Conservation (phyloP, 2,888 invertebrate species). For the Pomacea canaliculata region DNA sequence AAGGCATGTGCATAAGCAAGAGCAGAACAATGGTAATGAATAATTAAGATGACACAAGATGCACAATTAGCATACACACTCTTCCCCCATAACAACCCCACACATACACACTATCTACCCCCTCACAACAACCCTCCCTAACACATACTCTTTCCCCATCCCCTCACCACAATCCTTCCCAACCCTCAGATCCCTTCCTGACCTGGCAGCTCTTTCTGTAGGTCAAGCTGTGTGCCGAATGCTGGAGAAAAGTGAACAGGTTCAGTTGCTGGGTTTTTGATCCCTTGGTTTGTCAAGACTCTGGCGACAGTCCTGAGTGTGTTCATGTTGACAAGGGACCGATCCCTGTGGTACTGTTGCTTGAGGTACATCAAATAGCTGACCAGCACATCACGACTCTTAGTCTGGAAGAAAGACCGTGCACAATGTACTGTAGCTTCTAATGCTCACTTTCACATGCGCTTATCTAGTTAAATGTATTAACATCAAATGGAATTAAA, state of each 20-base stretch:
- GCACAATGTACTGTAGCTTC: not conserved
- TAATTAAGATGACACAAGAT: too few relatives aligned
- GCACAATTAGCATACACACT: too few relatives aligned
- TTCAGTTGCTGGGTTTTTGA: constrained; percentile 48
- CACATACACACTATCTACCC: too few relatives aligned
- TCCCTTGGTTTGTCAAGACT: constrained; percentile 61
- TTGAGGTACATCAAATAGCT: constrained; percentile 63
- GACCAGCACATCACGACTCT: constrained; percentile 48
- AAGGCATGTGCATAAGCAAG: not conserved
- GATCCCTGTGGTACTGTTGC: constrained; percentile 50
- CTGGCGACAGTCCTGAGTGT: constrained; percentile 50
- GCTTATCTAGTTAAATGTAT: too few relatives aligned
- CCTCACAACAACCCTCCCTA: too few relatives aligned
- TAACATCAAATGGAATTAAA: too few relatives aligned
- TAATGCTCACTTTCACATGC: not conserved
- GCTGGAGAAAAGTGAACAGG: constrained; percentile 59
- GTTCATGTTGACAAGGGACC: constrained; percentile 50
- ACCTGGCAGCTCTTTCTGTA: constrained; percentile 52
- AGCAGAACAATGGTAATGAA: too few relatives aligned
- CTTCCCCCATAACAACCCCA: too few relatives aligned
- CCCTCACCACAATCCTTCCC: too few relatives aligned
- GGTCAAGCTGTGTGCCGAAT: constrained; percentile 53
- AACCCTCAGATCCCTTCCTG: constrained; percentile 1
- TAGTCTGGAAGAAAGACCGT: constrained; percentile 40
- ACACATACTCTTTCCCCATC: too few relatives aligned